Evolutionary conservation across 2,113 vertebrate genomes (phyloP), one percentile per base, ranked within the genome.

Genomic region (Chunga burmeisteri): DNA sequence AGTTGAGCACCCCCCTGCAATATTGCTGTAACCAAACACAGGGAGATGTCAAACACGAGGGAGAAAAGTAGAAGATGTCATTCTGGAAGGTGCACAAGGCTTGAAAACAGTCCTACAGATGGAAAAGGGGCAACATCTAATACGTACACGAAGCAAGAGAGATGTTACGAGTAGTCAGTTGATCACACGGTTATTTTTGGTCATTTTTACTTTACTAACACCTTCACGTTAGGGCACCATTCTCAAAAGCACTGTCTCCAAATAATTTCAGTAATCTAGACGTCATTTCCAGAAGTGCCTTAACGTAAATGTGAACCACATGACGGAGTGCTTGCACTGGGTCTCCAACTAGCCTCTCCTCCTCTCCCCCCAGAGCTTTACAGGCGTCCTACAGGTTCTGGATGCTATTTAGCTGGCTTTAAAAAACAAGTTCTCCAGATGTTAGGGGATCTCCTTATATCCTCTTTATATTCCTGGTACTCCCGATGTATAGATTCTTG

Each of bases 71-170:
- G 49, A 44, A 44, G 27, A 56, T 66, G 30, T 11, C 34, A 15
- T 82, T 89, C 26, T 79, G 42, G 61, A 36, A 74, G 4, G 13
- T 56, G 38, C 40, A 53, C 16, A 50, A 25, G 29, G 6, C 3
- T 74, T 42, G 19, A 79, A 52, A 74, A 20, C 16, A 27, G 74
- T 25, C 36, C 81, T 80, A 9, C 7, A 17, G 50, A 44, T 15
- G 26, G 66, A 38, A 84, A 46, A 68, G 25, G 26, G 38, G n/a
- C 15, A 26, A 34, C 2, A 17, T 15, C 42, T 11, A 58, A n/a
- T 0, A n/a, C 0, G 7, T 0, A n/a, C 58, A 50, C 17, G 75
- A 50, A 84, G 34, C 38, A 65, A n/a, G 13, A 62, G 42, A 16
- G 46, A 47, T 12, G 12, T 13, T 81, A 38, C 0, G 1, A 71